Base-by-base conservation (phyloP, 64 coral and sea anemone species). In the Hydrozoanthus tunicans region DNA sequence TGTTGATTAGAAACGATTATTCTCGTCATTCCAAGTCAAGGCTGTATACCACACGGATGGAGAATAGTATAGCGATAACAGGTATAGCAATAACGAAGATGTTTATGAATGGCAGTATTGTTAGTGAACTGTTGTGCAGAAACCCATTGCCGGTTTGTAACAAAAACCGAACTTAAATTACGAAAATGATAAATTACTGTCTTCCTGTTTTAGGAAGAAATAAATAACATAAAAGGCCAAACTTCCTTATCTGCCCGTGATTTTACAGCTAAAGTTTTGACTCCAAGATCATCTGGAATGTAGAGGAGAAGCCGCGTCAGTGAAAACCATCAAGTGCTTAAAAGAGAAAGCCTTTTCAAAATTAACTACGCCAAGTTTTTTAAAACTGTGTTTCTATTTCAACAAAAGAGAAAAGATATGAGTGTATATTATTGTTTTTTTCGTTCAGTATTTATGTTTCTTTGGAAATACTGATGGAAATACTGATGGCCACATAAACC, bases 161-260 rank as follows among this genome's bases (percentile, higher is more conserved):
- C 24, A 71, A 58, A 52, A 86, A 74, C 59, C 12, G 14, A 72
- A 59, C 73, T 74, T 23, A 51, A 8, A 15, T 60, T 88, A 59
- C 74, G 84, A 88, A 67, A 74, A 88, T 88, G 84, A 88, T 62
- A 75, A 73, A 74, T 88, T 74, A 70, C 69, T 43, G 6, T 73
- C 14, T 88, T 88, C 84, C 84, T 88, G 84, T 75, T 88, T 74
- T 73, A 8, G 24, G 13, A 12, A 25, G 26, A 59, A 13, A 59
- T 13, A 53, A 73, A 61, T 61, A 86, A 73, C 7, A 73, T 56
- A 58, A 88, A 74, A 67, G 60, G 12, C n/a, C 23, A 53, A 60
- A 52, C 55, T 88, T 88, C 84, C 69, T 88, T 74, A 88, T 88
- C 68, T 88, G 24, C 58, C 74, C 26, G 61, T 51, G 12, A 82